Conservation (phyloP, 2,797 vertebrate species). For the Tolypeutes matacus region DNA sequence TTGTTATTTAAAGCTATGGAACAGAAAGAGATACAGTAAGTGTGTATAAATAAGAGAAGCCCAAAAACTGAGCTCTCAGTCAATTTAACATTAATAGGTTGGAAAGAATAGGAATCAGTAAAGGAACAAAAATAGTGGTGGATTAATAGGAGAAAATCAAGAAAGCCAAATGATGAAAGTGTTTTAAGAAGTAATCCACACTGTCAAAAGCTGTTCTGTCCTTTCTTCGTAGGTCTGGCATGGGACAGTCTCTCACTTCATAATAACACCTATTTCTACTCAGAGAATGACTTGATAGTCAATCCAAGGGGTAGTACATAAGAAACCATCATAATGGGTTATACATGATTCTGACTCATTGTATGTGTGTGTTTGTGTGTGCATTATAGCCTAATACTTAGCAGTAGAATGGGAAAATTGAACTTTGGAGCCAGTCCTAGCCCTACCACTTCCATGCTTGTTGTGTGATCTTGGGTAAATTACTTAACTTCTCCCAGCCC, state of each 20-base stretch:
- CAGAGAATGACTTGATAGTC: not conserved
- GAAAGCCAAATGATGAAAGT: not conserved
- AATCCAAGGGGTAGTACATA: not conserved
- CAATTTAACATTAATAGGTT: not conserved
- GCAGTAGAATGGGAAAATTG: not conserved
- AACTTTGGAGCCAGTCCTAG: not conserved
- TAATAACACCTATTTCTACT: not conserved
- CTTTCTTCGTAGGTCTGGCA: not conserved
- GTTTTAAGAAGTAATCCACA: not conserved
- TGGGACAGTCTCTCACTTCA: not conserved
- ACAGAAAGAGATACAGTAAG: not conserved
- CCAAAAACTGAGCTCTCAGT: slow-evolving; percentile 16
- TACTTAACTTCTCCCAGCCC: not conserved
- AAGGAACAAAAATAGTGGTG: not conserved
- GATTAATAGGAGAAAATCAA: not conserved
- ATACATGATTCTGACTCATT: not conserved
- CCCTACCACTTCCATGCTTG: not conserved
- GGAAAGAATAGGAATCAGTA: slow-evolving; percentile 15
- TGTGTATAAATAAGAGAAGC: not conserved
- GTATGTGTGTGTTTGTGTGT: not conserved
- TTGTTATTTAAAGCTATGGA: not conserved
- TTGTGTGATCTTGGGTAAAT: slow-evolving; percentile 17
- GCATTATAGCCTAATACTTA: not conserved
- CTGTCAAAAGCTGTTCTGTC: not conserved
- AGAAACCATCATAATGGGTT: not conserved